These are phyloP conservation scores for Atrina japonica DNA, from an alignment of 2,888 invertebrate genomes.

Conservation along the genomic window DNA sequence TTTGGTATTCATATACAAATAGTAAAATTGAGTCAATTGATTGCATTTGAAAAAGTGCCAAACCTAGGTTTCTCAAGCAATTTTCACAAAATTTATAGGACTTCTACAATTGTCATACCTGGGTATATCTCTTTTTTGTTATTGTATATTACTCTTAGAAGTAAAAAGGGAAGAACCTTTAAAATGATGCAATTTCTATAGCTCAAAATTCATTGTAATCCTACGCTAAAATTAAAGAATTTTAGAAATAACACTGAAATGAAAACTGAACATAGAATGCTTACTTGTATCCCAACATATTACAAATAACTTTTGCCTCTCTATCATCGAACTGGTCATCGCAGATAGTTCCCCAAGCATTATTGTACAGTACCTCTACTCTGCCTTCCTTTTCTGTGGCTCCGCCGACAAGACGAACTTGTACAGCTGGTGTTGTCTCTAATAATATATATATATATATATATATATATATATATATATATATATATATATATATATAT, in stretches of 20 bases:
- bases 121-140: too few relatives aligned
- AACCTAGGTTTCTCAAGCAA: too few relatives aligned
- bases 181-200: too few relatives aligned
- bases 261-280: background rate
- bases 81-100: too few relatives aligned
- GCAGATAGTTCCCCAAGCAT: conserved; percentile 43
- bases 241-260: background rate
- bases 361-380: conserved; percentile 31
- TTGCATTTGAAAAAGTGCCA: too few relatives aligned
- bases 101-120: too few relatives aligned
- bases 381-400: conserved; percentile 33
- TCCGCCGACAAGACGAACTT: conserved; percentile 29
- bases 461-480: too few relatives aligned
- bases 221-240: background rate
- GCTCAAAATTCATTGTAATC: too few relatives aligned
- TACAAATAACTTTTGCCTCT: conserved; percentile 38
- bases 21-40: too few relatives aligned
- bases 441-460: background rate
- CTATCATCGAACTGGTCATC: conserved; percentile 28
- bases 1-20: too few relatives aligned
- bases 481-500: background rate
- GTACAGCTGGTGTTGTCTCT: conserved; percentile 1
- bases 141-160: too few relatives aligned
- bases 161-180: too few relatives aligned
- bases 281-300: conserved; percentile 36